phyloP scores from a whole-genome alignment of 2,888 invertebrate genomes.

The Tenthredo scrophulariae region DNA sequence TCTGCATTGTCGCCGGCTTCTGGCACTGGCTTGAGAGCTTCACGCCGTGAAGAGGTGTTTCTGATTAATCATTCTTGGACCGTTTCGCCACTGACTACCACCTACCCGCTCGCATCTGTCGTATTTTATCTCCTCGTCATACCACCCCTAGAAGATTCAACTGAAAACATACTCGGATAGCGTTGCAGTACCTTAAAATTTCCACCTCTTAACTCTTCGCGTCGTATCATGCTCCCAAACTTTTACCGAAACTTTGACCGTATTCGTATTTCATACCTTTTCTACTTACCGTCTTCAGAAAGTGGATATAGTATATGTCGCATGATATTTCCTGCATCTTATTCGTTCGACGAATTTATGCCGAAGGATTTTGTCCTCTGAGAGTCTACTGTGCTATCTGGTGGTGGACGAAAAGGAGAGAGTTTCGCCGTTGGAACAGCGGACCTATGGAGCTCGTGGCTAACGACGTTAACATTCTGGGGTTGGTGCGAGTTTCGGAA shows the following conservation, averaged over 20 bases:
- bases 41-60: conserved; percentile 68
- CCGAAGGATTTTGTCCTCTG: background rate
- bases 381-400: conserved; percentile 3
- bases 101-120: conserved; percentile 11
- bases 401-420: background rate
- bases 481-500: conserved; percentile 44
- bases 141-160: background rate
- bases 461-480: conserved; percentile 51
- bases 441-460: conserved; percentile 14
- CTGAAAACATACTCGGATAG: background rate
- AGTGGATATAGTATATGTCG: too few species aligned
- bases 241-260: background rate
- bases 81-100: conserved; percentile 53
- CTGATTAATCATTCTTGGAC: conserved; percentile 72
- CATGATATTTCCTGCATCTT: background rate
- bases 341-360: background rate
- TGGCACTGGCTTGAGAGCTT: conserved; percentile 62
- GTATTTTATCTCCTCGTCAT: conserved; percentile 9
- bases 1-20: conserved; percentile 68
- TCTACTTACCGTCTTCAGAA: background rate
- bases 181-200: background rate
- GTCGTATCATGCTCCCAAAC: background rate
- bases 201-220: background rate
- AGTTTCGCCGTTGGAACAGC: conserved; percentile 9
- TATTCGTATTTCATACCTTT: background rate